Evolutionary conservation across 2,797 vertebrate species (phyloP).

Genomic region (Champsocephalus gunnari): DNA sequence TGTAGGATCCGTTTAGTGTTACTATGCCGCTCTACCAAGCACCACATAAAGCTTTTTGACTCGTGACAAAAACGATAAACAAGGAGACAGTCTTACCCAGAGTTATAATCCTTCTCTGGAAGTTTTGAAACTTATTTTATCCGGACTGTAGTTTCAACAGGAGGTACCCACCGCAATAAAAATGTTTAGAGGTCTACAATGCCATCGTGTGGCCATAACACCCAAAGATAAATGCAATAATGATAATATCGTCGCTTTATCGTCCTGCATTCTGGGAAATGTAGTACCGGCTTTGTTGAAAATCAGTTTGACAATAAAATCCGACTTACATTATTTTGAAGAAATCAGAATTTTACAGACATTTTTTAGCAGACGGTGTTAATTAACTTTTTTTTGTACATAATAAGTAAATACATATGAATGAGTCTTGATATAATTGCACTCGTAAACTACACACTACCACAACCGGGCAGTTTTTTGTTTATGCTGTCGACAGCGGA

Average conservation of each 20-base stretch:
- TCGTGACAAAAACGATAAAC: background rate
- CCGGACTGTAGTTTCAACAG: background rate
- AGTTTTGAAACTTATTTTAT: background rate
- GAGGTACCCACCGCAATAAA: background rate
- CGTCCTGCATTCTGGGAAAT: constrained; percentile 66
- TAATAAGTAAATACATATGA: background rate
- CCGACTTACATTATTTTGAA: rapidly evolving
- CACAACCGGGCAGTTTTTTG: constrained; percentile 55
- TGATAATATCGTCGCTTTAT: background rate
- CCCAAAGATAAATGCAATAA: background rate
- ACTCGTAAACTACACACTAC: constrained; percentile 75
- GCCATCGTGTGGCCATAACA: constrained; percentile 64
- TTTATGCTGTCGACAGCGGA: constrained; percentile 51
- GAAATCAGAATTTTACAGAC: rapidly evolving
- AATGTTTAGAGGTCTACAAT: constrained; percentile 9
- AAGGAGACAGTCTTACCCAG: rapidly evolving
- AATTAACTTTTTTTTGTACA: rapidly evolving
- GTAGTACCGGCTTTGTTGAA: constrained; percentile 7
- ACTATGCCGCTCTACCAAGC: background rate
- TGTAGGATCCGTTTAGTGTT: background rate
- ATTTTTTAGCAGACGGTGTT: rapidly evolving
- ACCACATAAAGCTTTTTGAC: background rate
- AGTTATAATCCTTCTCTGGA: background rate
- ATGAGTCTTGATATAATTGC: rapidly evolving
- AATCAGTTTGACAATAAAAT: rapidly evolving